These are phyloP conservation scores for Galerucella nymphaeae DNA, from an alignment of 2,888 invertebrate genomes.

Conservation along the genomic window DNA sequence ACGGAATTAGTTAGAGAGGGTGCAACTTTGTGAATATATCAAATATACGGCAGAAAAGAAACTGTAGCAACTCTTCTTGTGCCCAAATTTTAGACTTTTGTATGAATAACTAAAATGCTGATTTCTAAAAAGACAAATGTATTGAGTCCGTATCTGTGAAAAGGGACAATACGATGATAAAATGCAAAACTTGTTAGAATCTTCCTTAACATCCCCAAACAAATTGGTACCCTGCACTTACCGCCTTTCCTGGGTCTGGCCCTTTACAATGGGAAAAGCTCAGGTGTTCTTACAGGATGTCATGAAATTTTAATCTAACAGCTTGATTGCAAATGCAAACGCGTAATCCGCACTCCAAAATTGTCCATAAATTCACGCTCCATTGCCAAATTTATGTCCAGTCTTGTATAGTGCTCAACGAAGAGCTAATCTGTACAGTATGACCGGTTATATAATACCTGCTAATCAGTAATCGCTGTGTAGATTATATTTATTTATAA, in stretches of 20 bases:
- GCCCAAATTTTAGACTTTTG: too few species aligned
- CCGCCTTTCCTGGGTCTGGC: conserved; percentile 29
- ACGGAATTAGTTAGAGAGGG: not conserved
- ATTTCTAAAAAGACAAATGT: too few species aligned
- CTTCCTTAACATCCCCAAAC: conserved; percentile 27
- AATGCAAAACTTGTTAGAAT: conserved; percentile 37
- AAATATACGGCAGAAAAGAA: too few species aligned
- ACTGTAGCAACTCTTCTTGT: too few species aligned
- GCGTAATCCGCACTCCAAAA: conserved; percentile 47
- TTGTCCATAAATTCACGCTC: conserved; percentile 48
- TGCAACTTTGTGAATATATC: too few species aligned
- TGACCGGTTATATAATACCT: conserved; percentile 10
- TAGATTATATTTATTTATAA: conserved; percentile 13
- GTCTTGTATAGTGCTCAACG: conserved; percentile 22
- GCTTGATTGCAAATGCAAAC: conserved; percentile 46
- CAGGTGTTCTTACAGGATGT: conserved; percentile 47
- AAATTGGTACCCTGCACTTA: conserved; percentile 45
- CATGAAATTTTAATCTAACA: conserved; percentile 51
- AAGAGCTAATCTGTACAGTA: conserved; percentile 21
- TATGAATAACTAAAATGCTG: too few species aligned
- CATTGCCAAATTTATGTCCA: conserved; percentile 38
- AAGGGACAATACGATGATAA: conserved; percentile 18
- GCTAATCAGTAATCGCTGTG: conserved; percentile 19
- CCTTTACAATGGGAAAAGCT: conserved; percentile 46
- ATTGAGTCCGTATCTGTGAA: conserved; percentile 12